Percentiles rank a stretch among this genome's conserved stretches.
These are phyloP conservation scores for Magallana angulata DNA, from an alignment of 1,140 invertebrate genomes.

Conservation along the genomic window DNA sequence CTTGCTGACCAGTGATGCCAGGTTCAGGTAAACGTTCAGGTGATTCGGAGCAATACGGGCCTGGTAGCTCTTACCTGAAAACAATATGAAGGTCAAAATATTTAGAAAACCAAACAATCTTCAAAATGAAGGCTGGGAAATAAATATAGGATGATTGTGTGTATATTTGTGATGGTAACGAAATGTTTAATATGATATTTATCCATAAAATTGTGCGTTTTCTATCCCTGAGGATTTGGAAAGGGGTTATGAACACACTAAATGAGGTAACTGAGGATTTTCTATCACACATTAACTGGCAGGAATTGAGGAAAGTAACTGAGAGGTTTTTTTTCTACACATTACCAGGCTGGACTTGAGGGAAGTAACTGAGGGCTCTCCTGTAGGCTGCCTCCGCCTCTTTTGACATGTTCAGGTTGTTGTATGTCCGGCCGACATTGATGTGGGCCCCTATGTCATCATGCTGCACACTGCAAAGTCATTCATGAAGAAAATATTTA, in stretches of 20 bases:
- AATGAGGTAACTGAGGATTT: too few relatives aligned
- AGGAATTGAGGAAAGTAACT: neutral
- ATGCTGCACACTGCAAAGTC: slow-evolving; percentile 87
- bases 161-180: neutral
- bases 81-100: slow-evolving; percentile 70
- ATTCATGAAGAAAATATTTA: too few relatives aligned
- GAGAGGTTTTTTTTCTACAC: too few relatives aligned
- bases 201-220: too few relatives aligned
- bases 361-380: slow-evolving; percentile 91
- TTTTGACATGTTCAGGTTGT: slow-evolving; percentile 92
- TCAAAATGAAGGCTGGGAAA: neutral
- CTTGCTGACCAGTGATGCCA: slow-evolving; percentile 96
- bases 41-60: slow-evolving; percentile 97
- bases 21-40: slow-evolving; percentile 96
- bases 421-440: slow-evolving; percentile 96
- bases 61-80: slow-evolving; percentile 95
- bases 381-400: slow-evolving; percentile 96
- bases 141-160: too few relatives aligned
- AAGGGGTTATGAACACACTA: too few relatives aligned
- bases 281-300: too few relatives aligned
- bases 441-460: slow-evolving; percentile 98
- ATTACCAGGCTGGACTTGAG: slow-evolving; percentile 81
- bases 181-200: neutral
- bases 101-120: too few relatives aligned
- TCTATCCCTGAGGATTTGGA: too few relatives aligned